Conservation (phyloP, 1,140 invertebrate species). For the Tribolium madens region DNA sequence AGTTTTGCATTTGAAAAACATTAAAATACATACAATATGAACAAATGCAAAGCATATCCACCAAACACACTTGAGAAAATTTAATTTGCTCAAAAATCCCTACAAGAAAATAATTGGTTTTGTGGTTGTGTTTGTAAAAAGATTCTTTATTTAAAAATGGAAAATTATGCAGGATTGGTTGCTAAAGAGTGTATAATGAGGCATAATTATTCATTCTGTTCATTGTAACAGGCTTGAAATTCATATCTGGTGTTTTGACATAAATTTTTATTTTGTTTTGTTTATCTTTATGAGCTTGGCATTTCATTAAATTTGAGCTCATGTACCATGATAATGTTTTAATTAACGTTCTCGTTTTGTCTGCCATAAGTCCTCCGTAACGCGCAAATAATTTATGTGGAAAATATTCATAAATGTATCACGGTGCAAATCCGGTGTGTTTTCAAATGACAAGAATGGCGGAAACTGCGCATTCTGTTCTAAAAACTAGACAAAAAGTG, state of each 20-base stretch:
- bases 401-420: background rate
- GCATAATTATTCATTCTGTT: background rate
- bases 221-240: background rate
- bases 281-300: background rate
- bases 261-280: background rate
- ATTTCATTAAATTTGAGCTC: background rate
- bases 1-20: no score
- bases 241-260: background rate
- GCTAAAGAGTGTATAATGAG: background rate
- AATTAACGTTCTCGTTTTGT: background rate
- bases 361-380: background rate
- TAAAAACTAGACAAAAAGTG: constrained; percentile 47
- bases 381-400: background rate
- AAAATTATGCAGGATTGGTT: background rate
- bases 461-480: constrained; percentile 24
- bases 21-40: no score
- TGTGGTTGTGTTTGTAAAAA: no score
- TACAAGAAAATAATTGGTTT: no score
- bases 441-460: background rate
- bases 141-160: no score
- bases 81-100: no score
- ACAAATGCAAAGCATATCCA: no score
- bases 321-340: background rate
- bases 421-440: background rate
- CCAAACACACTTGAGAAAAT: no score